Conservation (phyloP, 2,888 invertebrate genomes). For the Leuctra nigra region DNA sequence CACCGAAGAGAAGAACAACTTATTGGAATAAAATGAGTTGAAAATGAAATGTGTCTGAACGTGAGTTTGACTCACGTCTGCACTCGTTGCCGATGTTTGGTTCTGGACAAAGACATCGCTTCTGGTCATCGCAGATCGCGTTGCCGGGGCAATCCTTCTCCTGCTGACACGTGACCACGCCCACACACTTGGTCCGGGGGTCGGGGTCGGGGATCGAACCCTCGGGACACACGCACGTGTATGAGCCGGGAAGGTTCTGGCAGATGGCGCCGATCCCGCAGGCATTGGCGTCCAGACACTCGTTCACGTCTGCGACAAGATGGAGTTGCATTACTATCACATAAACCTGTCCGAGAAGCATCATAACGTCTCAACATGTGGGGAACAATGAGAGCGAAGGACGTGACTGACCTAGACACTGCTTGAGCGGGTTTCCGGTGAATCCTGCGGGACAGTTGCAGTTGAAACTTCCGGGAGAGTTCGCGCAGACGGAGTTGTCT, state of each 20-base stretch:
- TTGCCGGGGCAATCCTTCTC: conserved; percentile 85
- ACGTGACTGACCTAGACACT: conserved; percentile 65
- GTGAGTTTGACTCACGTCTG: conserved; percentile 66
- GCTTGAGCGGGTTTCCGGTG: conserved; percentile 74
- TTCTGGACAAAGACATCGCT: conserved; percentile 80
- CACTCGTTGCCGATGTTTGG: conserved; percentile 90
- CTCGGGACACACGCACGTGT: conserved; percentile 72
- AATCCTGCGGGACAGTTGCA: conserved; percentile 81
- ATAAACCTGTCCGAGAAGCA: too few species aligned
- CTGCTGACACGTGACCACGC: conserved; percentile 67
- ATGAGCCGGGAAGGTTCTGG: conserved; percentile 68
- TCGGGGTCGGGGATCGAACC: conserved; percentile 79
- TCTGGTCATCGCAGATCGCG: conserved; percentile 70
- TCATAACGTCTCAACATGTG: conserved; percentile 28
- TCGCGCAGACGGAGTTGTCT: conserved; percentile 72
- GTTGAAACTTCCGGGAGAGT: conserved; percentile 68
- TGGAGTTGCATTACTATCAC: too few species aligned
- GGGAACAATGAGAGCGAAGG: too few species aligned
- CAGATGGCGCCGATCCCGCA: conserved; percentile 81
- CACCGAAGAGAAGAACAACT: too few species aligned
- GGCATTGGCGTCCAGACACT: conserved; percentile 61
- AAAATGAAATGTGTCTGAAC: too few species aligned
- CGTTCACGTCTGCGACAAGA: conserved; percentile 60
- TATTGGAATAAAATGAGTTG: neutral
- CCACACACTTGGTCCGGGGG: conserved; percentile 71